These are phyloP conservation scores for Heteropelma amictum DNA, from an alignment of 2,888 invertebrate genomes.

Conservation along the genomic window DNA sequence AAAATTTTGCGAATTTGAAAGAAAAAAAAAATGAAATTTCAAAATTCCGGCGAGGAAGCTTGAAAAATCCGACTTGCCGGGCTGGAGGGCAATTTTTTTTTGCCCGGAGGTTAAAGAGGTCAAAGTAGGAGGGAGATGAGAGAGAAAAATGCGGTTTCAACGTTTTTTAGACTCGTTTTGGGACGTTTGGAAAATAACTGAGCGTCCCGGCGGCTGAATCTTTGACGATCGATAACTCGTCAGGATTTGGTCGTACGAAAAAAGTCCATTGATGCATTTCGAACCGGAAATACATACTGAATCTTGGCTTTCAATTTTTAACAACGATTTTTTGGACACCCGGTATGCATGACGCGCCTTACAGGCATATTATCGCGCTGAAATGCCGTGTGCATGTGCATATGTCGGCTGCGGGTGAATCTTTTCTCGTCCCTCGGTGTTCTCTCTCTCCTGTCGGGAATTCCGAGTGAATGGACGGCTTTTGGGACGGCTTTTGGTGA, in stretches of 20 bases:
- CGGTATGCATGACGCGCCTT: not conserved
- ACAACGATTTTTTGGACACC: too few species aligned
- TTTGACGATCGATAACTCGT: too few species aligned
- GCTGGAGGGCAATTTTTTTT: too few species aligned
- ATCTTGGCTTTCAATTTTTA: not conserved
- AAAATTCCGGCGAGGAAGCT: not conserved
- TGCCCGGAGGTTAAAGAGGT: too few species aligned
- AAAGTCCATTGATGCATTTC: too few species aligned
- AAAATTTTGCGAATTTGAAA: not conserved
- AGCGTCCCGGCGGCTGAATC: too few species aligned
- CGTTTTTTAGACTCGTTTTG: not conserved
- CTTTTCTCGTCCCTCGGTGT: not conserved
- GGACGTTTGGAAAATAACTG: not conserved
- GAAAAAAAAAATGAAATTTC: not conserved
- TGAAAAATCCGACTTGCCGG: too few species aligned
- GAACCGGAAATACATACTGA: too few species aligned
- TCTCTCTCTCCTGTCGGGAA: conserved; percentile 32
- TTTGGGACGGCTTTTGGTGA: conserved; percentile 50
- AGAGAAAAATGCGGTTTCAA: too few species aligned
- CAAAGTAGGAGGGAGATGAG: too few species aligned
- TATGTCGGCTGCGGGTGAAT: conserved; percentile 37
- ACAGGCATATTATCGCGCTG: not conserved
- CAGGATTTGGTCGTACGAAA: too few species aligned
- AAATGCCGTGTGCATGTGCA: conserved; percentile 9
- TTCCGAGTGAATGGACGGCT: conserved; percentile 49